Evolutionary conservation across 2,113 vertebrate genomes (phyloP).

Genomic region (Alligator mississippiensis): DNA sequence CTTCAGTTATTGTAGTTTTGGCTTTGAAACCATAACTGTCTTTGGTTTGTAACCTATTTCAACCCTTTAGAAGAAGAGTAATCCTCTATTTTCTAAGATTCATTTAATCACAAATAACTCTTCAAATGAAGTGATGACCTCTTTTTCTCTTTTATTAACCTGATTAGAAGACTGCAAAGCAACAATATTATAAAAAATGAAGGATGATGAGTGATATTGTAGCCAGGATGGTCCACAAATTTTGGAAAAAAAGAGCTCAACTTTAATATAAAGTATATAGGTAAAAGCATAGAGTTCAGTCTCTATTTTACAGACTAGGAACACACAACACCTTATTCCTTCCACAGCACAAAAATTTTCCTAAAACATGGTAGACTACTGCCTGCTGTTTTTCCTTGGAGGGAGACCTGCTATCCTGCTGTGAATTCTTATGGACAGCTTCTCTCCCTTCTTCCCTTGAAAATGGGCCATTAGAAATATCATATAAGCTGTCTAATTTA

Average conservation of each 20-base stretch:
- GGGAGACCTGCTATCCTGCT: neutral
- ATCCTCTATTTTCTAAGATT: neutral
- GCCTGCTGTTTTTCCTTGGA: neutral
- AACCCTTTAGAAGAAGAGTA: neutral
- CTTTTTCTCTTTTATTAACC: neutral
- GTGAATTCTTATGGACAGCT: neutral
- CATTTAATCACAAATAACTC: neutral
- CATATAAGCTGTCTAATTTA: neutral
- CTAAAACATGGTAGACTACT: accelerated
- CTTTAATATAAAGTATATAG: neutral
- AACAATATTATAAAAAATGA: neutral
- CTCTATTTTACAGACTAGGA: neutral
- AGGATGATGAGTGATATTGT: too few species aligned
- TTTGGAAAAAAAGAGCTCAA: neutral
- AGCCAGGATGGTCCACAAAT: too few species aligned
- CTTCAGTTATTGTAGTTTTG: neutral
- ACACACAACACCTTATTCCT: neutral
- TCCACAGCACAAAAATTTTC: neutral
- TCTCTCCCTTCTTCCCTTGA: neutral
- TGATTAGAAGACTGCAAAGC: neutral
- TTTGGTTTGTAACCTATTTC: neutral
- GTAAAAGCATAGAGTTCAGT: neutral
- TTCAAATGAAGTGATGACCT: neutral
- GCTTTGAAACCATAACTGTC: neutral
- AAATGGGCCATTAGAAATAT: neutral